These are phyloP conservation scores for Drosophila seguyi DNA, from an alignment of 1,140 invertebrate species.

Conservation along the genomic window DNA sequence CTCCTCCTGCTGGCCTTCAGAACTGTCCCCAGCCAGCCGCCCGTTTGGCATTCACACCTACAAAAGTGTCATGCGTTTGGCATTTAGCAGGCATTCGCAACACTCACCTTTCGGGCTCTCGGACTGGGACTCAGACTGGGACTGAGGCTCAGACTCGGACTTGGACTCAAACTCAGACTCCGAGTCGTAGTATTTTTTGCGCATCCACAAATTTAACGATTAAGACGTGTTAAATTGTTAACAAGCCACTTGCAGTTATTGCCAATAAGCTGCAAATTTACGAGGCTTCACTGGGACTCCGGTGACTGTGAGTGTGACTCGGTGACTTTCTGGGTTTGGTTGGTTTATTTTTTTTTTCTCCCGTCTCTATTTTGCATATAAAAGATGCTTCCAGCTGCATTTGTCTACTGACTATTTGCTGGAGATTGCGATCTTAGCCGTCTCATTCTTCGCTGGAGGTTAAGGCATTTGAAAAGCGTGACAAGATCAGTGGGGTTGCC, in stretches of 20 bases:
- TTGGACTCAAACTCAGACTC: background rate
- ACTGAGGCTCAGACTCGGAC: background rate
- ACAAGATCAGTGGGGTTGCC: slow-evolving; percentile 41
- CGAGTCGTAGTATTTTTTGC: slow-evolving; percentile 30
- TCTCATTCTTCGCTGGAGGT: slow-evolving; percentile 26
- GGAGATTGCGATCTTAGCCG: slow-evolving; percentile 1
- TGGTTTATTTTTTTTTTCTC: background rate
- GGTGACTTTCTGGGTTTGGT: slow-evolving; percentile 24
- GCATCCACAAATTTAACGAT: slow-evolving; percentile 84
- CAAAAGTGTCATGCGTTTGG: slow-evolving; percentile 83
- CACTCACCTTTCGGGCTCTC: slow-evolving; percentile 24
- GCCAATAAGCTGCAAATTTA: slow-evolving; percentile 85
- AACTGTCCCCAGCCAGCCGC: slow-evolving; percentile 46
- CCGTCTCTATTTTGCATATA: slow-evolving; percentile 26
- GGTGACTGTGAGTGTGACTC: slow-evolving; percentile 4
- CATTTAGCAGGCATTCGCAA: slow-evolving; percentile 56
- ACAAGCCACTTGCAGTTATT: slow-evolving; percentile 85
- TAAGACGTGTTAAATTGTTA: slow-evolving; percentile 85
- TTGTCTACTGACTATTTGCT: slow-evolving; percentile 25
- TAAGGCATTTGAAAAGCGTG: slow-evolving; percentile 40
- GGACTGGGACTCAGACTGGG: background rate
- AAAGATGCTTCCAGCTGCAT: slow-evolving; percentile 30
- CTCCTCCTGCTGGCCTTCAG: slow-evolving; percentile 41
- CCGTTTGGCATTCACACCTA: slow-evolving; percentile 80
- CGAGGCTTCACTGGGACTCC: slow-evolving; percentile 55